phyloP scores from a whole-genome alignment of 2,797 vertebrate genomes.

The Rousettus madagascariensis region DNA sequence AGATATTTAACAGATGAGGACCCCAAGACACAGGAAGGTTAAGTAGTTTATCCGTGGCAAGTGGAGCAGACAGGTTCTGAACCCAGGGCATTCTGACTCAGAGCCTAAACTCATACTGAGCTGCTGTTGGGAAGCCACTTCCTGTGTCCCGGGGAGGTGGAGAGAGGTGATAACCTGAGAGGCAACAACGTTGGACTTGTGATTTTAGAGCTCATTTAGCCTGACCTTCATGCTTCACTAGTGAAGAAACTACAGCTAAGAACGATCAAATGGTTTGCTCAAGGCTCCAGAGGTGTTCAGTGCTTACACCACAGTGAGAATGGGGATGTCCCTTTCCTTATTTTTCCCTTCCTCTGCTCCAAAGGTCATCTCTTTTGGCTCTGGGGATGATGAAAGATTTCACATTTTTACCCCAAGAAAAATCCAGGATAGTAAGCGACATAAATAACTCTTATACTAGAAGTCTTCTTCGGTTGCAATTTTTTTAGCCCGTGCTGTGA shows the following conservation, averaged over 20 bases:
- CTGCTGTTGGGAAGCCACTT: neutral
- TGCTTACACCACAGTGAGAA: neutral
- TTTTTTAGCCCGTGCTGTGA: neutral
- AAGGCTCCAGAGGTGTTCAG: neutral
- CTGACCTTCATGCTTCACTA: neutral
- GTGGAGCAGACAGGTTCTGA: neutral
- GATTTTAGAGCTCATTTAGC: neutral
- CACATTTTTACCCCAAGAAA: neutral
- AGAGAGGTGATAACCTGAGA: neutral
- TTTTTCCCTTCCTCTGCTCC: neutral
- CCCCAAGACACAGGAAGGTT: neutral
- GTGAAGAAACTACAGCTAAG: neutral
- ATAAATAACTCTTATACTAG: neutral
- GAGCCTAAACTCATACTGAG: neutral
- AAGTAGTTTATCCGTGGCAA: neutral
- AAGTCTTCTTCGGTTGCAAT: neutral
- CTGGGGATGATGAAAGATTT: neutral
- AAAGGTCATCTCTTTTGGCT: neutral
- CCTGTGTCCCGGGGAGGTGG: rapidly evolving
- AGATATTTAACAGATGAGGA: neutral
- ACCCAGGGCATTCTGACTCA: neutral
- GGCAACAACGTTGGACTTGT: neutral
- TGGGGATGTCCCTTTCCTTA: neutral
- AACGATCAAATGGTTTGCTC: neutral
- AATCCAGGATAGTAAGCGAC: neutral